Conservation (phyloP, 1,140 invertebrate genomes). For the Archivesica marissinica region DNA sequence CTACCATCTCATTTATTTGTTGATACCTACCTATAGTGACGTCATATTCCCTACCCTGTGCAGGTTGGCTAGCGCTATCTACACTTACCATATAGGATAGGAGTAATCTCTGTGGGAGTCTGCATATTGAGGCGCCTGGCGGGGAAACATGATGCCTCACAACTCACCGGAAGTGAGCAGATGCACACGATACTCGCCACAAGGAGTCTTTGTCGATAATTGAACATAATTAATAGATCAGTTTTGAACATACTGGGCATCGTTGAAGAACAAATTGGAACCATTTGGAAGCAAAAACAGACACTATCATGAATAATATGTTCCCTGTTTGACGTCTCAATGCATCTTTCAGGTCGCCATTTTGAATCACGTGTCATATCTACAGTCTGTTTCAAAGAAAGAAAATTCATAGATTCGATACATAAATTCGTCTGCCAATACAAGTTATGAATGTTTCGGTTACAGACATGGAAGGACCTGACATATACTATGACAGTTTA, state of each 20-base stretch:
- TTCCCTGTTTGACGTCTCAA: neutral
- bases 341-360: neutral
- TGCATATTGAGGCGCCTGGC: conserved; percentile 37
- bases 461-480: too few relatives aligned
- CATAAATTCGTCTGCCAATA: neutral
- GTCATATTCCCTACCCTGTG: conserved; percentile 43
- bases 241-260: neutral
- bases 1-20: conserved; percentile 54
- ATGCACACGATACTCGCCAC: neutral
- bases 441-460: too few relatives aligned
- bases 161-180: conserved; percentile 11
- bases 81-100: conserved; percentile 61
- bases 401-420: conserved; percentile 6
- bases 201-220: conserved; percentile 19
- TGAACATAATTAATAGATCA: neutral
- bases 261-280: neutral
- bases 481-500: too few relatives aligned
- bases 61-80: conserved; percentile 50
- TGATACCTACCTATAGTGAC: conserved; percentile 53
- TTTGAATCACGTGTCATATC: conserved; percentile 39
- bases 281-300: neutral
- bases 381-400: conserved; percentile 48
- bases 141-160: conserved; percentile 27
- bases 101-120: conserved; percentile 31
- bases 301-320: neutral